Percentiles rank a stretch among this genome's conserved stretches.
These are phyloP conservation scores for Mustelus asterias DNA, from an alignment of 2,113 vertebrate genomes.

Conservation along the genomic window DNA sequence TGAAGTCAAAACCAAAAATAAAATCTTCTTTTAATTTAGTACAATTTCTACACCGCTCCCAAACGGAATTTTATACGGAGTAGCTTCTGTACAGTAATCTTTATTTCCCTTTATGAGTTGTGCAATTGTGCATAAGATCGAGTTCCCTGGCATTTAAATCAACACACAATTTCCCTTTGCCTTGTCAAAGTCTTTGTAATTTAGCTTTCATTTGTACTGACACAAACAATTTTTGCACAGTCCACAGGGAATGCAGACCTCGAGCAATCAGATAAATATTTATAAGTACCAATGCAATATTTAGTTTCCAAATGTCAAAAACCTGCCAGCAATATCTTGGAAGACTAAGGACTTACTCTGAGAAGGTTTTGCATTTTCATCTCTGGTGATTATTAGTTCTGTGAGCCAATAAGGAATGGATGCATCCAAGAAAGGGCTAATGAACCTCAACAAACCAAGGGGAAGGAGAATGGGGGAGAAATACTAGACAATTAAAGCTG, in stretches of 20 bases:
- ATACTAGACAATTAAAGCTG: background rate
- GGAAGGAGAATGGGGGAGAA: background rate
- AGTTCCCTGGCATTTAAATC: background rate
- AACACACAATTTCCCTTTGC: background rate
- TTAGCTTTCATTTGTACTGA: slow-evolving; percentile 13
- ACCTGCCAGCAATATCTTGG: background rate
- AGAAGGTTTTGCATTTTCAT: slow-evolving; percentile 14
- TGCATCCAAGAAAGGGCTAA: background rate
- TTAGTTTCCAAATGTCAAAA: background rate
- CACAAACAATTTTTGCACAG: background rate
- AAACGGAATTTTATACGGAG: background rate
- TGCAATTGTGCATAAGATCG: background rate
- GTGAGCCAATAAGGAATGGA: background rate
- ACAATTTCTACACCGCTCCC: background rate
- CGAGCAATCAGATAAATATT: slow-evolving; percentile 18
- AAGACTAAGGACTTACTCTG: background rate
- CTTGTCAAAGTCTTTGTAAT: background rate
- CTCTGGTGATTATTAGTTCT: background rate
- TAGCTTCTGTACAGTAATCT: background rate
- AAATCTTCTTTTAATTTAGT: background rate
- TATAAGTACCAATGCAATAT: background rate
- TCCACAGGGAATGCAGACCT: background rate
- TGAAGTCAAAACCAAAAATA: background rate
- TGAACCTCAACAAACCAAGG: background rate
- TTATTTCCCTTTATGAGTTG: background rate